A percentile compares a stretch with the other conserved stretches of the same genome.
Conservation (phyloP, 2,888 invertebrate genomes). For the Cephus runcator region DNA sequence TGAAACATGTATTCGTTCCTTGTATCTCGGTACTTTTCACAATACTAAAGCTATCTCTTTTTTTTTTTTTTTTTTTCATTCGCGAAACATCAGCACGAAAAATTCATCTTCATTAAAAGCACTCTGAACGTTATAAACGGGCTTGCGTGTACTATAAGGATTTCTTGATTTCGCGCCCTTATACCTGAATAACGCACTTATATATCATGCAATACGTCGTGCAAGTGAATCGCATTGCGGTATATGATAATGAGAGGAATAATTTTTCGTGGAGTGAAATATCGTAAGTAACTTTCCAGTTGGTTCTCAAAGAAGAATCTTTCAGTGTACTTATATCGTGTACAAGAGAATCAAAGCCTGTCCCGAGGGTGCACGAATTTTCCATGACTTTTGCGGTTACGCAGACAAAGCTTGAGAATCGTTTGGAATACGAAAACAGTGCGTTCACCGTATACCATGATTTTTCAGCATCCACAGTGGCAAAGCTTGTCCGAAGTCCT, state of each 20-base stretch:
- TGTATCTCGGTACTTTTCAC: background rate
- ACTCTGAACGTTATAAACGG: background rate
- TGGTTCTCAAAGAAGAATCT: background rate
- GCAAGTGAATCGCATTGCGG: background rate
- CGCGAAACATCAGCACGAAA: background rate
- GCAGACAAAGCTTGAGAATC: background rate
- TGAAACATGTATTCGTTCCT: conserved; percentile 51
- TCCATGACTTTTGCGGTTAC: background rate
- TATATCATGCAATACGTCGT: background rate
- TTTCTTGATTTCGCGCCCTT: background rate
- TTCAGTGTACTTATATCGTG: background rate
- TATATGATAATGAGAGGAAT: background rate
- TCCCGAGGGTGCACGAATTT: background rate
- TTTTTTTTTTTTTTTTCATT: background rate
- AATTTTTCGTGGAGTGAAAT: background rate
- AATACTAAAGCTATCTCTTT: background rate
- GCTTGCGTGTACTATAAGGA: background rate
- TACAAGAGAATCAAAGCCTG: background rate
- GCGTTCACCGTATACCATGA: background rate
- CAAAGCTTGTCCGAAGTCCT: background rate
- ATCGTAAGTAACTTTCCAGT: background rate
- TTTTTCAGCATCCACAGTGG: background rate
- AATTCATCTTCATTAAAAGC: background rate
- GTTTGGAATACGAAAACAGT: background rate
- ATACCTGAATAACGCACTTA: background rate